Base-by-base conservation (phyloP, 2,797 vertebrate genomes). In the Microcaecilia unicolor region DNA sequence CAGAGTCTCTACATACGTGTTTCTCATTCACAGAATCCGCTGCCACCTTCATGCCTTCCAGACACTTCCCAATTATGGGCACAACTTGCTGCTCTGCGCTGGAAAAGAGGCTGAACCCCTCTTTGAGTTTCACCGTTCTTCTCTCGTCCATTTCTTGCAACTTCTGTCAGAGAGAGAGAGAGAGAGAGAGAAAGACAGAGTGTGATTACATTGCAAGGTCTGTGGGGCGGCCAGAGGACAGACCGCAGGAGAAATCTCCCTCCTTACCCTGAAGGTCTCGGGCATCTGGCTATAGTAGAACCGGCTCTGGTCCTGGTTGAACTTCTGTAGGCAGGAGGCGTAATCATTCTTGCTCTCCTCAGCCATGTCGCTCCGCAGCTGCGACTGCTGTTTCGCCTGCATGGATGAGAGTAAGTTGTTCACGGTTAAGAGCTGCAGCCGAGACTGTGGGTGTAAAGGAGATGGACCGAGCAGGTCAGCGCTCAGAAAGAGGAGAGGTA, bases 301-400 rank as follows among this genome's bases (percentile, higher is more conserved):
- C 48, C 37, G 25, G 28, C 80, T 86, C 51, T 92, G 88, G 9
- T 90, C 88, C 20, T 79, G 82, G 75, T 91, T 93, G 69, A 80
- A 90, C 23, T 81, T 89, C 73, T 93, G 90, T 3, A 91, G 79
- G 34, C 83, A 76, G 5, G 83, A 72, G 0, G 90, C 90, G 0
- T 93, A 93, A 22, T 89, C 89, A 2, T 83, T 92, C 70, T 89
- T 86, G 68, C 83, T 86, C 42, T 90, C 89, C 25, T 93, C 88
- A 0, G 87, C 86, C 8, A 67, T 55, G 47, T 87, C 87, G 3
- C 63, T 76, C 7, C 86, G 83, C 10, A 60, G 24, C 22, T 84
- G 74, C 12, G 85, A 80, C 3, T 84, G 80, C 39, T 77, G 72
- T 62, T 81, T 91, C 43, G 82, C 88, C 90, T 92, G 34, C 18